Evolutionary conservation across 2,888 invertebrate genomes (phyloP), one percentile per base, ranked within the genome.

Genomic region (Criorhina ranunculi): DNA sequence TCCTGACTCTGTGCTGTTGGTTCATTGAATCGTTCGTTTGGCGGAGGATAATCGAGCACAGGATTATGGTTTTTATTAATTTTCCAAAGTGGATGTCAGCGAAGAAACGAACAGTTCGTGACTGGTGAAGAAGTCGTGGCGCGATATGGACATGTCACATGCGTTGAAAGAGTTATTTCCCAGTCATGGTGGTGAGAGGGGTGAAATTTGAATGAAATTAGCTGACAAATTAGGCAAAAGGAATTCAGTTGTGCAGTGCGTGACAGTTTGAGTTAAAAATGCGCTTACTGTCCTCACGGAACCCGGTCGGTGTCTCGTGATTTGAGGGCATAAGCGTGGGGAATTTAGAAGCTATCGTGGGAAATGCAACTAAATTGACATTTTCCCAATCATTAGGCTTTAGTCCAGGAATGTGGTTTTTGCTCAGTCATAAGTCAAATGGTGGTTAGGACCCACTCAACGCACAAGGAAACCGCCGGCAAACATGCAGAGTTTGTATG

Each of bases 21-120:
- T 53, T 78, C 60, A 60, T 53, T 69, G 69, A 67, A 60, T 59
- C 24, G 57, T 76, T 76, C 49, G 12, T 66, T 64, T 69, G 24
- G 24, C 24, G 51, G n/a, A 15, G 37, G 11, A 53, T 12, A 29
- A 33, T n/a, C 15, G 19, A 2, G n/a, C 15, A 15, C 17, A 2
- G 24, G 29, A 29, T 33, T 15, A 31, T 62, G 53, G 12, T 15
- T 11, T 40, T 51, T 40, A 64, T 78, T 49, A 53, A 73, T 60
- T 67, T 37, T 17, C 15, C 12, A 33, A 64, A 59, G 59, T 44
- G 51, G 37, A 60, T 78, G 37, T 46, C 53, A 15, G 49, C 51
- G 11, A 53, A 51, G 15, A 19, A 35, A 31, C 11, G 12, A 29
- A 46, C 12, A n/a, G 19, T 33, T 60, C 77, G 77, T 77, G 82